phyloP scores from a whole-genome alignment of 2,888 invertebrate species.

The Himalopsyche japonica region DNA sequence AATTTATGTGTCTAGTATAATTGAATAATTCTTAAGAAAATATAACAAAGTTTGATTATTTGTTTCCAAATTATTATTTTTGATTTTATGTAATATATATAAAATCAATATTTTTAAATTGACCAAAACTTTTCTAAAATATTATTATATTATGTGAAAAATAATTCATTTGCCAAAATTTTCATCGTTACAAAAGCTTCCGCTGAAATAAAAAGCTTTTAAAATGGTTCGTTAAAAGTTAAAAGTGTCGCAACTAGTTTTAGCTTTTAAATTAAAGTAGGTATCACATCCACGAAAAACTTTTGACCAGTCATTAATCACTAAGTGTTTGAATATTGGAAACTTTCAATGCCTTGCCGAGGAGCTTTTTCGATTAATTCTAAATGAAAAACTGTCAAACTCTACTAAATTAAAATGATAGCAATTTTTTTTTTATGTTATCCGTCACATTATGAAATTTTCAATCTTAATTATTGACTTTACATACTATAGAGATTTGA shows the following conservation, averaged over 20 bases:
- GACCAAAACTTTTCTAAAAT: too few species aligned
- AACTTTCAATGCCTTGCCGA: background rate
- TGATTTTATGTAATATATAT: too few species aligned
- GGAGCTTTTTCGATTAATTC: background rate
- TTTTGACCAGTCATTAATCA: background rate
- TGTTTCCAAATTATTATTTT: too few species aligned
- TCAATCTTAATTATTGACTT: too few species aligned
- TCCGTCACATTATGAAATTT: too few species aligned
- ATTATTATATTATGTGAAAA: background rate
- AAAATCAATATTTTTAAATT: too few species aligned
- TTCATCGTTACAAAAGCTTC: background rate
- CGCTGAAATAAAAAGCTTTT: background rate
- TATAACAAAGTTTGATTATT: too few species aligned
- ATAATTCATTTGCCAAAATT: background rate
- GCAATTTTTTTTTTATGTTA: background rate
- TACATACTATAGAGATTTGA: too few species aligned
- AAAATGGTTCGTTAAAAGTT: background rate
- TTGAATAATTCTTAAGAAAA: too few species aligned
- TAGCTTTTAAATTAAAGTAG: background rate
- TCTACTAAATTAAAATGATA: background rate
- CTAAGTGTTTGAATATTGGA: background rate
- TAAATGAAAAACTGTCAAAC: background rate
- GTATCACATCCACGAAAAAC: background rate
- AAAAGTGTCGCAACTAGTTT: background rate
- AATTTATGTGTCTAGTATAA: too few species aligned